These are phyloP conservation scores for Leucoraja erinaceus DNA, from an alignment of 2,113 vertebrate genomes.

Conservation along the genomic window DNA sequence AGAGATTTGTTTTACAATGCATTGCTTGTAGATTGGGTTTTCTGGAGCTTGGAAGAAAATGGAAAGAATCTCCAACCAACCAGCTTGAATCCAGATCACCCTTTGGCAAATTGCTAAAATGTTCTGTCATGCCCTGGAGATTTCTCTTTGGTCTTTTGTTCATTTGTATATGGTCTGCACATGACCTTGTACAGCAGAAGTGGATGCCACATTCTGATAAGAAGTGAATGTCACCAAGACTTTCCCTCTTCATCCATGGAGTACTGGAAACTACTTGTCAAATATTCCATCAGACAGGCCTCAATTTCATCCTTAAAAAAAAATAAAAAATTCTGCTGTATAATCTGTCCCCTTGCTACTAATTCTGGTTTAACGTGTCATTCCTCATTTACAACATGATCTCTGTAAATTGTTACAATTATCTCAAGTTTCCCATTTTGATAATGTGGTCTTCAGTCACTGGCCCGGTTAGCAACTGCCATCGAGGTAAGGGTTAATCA, in stretches of 20 bases:
- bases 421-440: neutral
- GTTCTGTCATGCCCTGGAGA: neutral
- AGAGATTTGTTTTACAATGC: neutral
- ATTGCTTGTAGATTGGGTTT: neutral
- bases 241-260: neutral
- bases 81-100: neutral
- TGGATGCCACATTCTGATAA: neutral
- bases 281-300: neutral
- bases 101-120: neutral
- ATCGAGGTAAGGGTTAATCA: neutral
- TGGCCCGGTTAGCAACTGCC: neutral
- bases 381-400: neutral
- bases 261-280: neutral
- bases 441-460: neutral
- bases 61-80: neutral
- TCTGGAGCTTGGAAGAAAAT: neutral
- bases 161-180: neutral
- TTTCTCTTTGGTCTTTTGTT: neutral
- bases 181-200: neutral
- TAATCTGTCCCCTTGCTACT: neutral
- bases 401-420: neutral
- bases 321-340: neutral
- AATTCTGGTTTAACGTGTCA: neutral
- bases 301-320: neutral
- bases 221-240: neutral